Evolutionary conservation across 2,888 invertebrate genomes (phyloP).

Genomic region (Malachius bipustulatus): DNA sequence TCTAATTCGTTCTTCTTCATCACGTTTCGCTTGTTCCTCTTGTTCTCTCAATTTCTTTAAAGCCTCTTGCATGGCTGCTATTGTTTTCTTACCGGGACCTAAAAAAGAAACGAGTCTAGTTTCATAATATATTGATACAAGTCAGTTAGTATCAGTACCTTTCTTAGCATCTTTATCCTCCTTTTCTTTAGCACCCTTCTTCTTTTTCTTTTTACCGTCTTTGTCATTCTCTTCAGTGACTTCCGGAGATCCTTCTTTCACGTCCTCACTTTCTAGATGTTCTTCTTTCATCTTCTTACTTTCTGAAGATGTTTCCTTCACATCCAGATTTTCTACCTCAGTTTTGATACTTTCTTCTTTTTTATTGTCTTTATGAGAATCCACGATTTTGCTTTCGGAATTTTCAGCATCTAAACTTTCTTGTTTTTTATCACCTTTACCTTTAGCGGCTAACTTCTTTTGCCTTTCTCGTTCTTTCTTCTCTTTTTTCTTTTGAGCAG

Average conservation of each 20-base stretch:
- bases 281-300: slow-evolving; percentile 35
- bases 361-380: too few relatives aligned
- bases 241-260: slow-evolving; percentile 14
- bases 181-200: slow-evolving; percentile 24
- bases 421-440: slow-evolving; percentile 35
- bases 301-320: too few relatives aligned
- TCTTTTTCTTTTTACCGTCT: slow-evolving; percentile 29
- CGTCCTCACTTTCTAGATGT: slow-evolving; percentile 24
- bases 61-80: slow-evolving; percentile 87
- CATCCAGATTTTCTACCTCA: too few relatives aligned
- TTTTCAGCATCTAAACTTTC: slow-evolving; percentile 19
- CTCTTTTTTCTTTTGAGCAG: slow-evolving; percentile 82
- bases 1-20: slow-evolving; percentile 74
- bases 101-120: slow-evolving; percentile 19
- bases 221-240: slow-evolving; percentile 32
- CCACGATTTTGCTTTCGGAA: slow-evolving; percentile 22
- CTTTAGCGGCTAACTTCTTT: slow-evolving; percentile 60
- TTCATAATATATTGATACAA: slow-evolving; percentile 6
- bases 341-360: too few relatives aligned
- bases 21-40: slow-evolving; percentile 60
- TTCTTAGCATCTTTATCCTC: slow-evolving; percentile 40
- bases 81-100: slow-evolving; percentile 73
- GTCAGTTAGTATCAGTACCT: slow-evolving; percentile 28
- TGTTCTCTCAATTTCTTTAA: slow-evolving; percentile 81
- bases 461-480: slow-evolving; percentile 73